phyloP scores from a whole-genome alignment of 2,797 vertebrate species.

The Rhincodon typus region DNA sequence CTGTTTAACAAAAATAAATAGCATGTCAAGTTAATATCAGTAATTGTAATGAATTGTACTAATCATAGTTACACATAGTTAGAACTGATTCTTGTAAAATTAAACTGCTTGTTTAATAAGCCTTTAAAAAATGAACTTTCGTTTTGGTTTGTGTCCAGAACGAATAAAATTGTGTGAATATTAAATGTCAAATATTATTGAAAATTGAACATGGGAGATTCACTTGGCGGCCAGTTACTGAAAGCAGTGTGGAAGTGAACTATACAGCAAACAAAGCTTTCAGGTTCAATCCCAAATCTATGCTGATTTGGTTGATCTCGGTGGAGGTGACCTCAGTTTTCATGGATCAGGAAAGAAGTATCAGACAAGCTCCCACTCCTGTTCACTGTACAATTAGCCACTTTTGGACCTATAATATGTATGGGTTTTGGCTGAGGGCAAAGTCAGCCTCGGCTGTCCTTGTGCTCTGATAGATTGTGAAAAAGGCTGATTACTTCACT shows the following conservation, averaged over 20 bases:
- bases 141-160: neutral
- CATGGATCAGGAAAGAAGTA: neutral
- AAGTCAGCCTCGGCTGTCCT: neutral
- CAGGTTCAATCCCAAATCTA: neutral
- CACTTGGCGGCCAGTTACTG: neutral
- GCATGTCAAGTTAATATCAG: neutral
- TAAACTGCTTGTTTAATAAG: neutral
- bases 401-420: neutral
- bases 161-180: neutral
- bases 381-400: neutral
- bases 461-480: neutral
- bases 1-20: conserved; percentile 15
- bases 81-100: neutral
- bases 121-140: neutral
- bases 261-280: neutral
- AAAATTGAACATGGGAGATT: neutral
- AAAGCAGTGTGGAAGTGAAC: neutral
- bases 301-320: neutral
- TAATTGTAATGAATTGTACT: conserved; percentile 5
- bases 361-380: neutral
- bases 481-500: neutral
- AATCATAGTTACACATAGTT: neutral
- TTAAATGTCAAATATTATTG: neutral
- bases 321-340: neutral
- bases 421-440: neutral